These are phyloP conservation scores for Clepsis dumicolana DNA, from an alignment of 2,888 invertebrate species.

Conservation along the genomic window DNA sequence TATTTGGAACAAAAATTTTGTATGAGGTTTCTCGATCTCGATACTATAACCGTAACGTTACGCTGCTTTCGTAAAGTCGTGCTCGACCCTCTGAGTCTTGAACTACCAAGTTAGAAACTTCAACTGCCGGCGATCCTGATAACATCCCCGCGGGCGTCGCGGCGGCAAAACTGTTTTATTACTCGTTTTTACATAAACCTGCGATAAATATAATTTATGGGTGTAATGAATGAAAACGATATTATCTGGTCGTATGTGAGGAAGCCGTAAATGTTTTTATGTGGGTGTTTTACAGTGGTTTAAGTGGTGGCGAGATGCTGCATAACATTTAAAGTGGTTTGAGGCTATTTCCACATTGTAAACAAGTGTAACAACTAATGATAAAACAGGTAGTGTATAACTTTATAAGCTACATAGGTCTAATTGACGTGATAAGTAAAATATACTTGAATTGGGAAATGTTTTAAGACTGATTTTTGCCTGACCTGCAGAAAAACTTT, in stretches of 20 bases:
- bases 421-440: too few species aligned
- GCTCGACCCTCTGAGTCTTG: too few species aligned
- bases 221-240: slow-evolving; percentile 41
- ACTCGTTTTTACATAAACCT: slow-evolving; percentile 43
- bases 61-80: too few species aligned
- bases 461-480: too few species aligned
- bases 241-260: slow-evolving; percentile 34
- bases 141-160: slow-evolving; percentile 13
- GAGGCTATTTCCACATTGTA: neutral
- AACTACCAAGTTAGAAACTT: neutral
- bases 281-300: slow-evolving; percentile 36
- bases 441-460: too few species aligned
- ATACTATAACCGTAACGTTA: too few species aligned
- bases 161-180: slow-evolving; percentile 37
- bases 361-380: neutral
- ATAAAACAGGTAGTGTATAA: too few species aligned
- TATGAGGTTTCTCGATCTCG: too few species aligned
- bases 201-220: slow-evolving; percentile 42
- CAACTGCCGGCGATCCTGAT: slow-evolving; percentile 9
- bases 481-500: too few species aligned
- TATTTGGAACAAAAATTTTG: too few species aligned
- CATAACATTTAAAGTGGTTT: slow-evolving; percentile 10
- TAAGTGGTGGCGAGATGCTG: slow-evolving; percentile 25
- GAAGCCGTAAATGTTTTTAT: slow-evolving; percentile 31
- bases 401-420: too few species aligned